Evolutionary conservation across 30 jellyfish, hydroid and myxozoan species (phyloP), one percentile per base, ranked within the genome.

Genomic region (Chrysaora quinquecirrha): DNA sequence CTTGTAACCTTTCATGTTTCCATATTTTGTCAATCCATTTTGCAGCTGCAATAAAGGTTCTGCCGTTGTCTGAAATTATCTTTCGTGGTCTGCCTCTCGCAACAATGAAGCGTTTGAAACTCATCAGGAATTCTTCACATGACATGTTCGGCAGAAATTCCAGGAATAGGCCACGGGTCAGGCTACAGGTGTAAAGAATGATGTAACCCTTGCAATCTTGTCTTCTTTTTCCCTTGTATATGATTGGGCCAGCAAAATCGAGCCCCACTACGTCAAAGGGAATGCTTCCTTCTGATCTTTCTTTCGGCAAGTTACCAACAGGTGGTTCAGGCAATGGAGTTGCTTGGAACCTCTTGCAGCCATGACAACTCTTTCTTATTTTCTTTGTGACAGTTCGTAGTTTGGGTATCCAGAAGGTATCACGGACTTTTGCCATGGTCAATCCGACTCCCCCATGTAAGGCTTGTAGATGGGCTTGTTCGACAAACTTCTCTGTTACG

Each of bases 141-240:
- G 43, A 11, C 83, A 71, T 21, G 69, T 34, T n/a, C 46, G 32
- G 65, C 4, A 69, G 23, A 11, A 69, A 64, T 20, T 69, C 64
- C 3, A 69, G 29, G n/a, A 30, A 29, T 1, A 33, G 31, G 32
- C 62, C 64, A 2, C 81, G 16, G 11, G 81, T 69, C 30, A 46
- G 19, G 14, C 65, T 2, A 29, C 81, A 30, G n/a, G 64, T 30
- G 3, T 27, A 69, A 0, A 69, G 64, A 10, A 54, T 54, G 14
- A 31, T 69, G 64, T 69, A 30, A 12, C 20, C 25, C 32, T 69
- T 69, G 0, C 4, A 27, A 50, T 27, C 46, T 0, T 4, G 11
- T 7, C 81, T n/a, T 0, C 14, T 46, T 0, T 21, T 9, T 16
- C 0, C 30, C 32, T 69, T 69, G 32, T 2, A 22, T 20, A 1